Evolutionary conservation across 2,888 invertebrate genomes (phyloP), one percentile per base, ranked within the genome.

Genomic region (Phalera bucephala): DNA sequence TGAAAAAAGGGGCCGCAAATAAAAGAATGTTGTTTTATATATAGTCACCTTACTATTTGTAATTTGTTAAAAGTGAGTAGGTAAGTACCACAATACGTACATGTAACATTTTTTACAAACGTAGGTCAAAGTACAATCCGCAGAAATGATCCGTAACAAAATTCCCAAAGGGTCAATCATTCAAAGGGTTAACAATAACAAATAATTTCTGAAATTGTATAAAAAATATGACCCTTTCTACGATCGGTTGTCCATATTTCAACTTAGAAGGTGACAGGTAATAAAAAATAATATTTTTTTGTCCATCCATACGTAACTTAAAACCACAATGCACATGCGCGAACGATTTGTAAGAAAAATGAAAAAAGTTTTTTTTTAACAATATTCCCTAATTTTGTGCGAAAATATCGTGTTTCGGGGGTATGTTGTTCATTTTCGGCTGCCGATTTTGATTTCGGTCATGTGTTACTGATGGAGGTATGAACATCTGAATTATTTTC

Each of bases 361-460:
- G 76, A 52, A 64, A 38, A 12, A 1, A 0, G 0, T 8, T 64
- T 80, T 83, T 83, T 75, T 69, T 64, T 51, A 43, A 81, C 76
- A 82, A 80, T 81, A 81, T 82, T 82, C 78, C 74, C 73, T 70
- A 72, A 79, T 81, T 84, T 75, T 63, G 67, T 72, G 79, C 84
- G 75, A 80, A 87, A 86, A 86, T 87, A 87, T 87, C 87, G 71
- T 45, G 62, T 87, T 86, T 78, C 87, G 40, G 36, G 32, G 39
- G 12, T 22, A 31, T 49, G 35, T 33, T 52, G 57, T 50, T 53
- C 53, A 58, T 51, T 60, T 57, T 58, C 55, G 56, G 45, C 46
- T 66, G 69, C 62, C 54, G 65, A 65, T 64, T 75, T 61, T 58
- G 53, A 72, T 78, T 76, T 64, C 59, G 63, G 66, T 75, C 88